Conservation (phyloP, 2,888 invertebrate genomes). For the Plusia festucae region DNA sequence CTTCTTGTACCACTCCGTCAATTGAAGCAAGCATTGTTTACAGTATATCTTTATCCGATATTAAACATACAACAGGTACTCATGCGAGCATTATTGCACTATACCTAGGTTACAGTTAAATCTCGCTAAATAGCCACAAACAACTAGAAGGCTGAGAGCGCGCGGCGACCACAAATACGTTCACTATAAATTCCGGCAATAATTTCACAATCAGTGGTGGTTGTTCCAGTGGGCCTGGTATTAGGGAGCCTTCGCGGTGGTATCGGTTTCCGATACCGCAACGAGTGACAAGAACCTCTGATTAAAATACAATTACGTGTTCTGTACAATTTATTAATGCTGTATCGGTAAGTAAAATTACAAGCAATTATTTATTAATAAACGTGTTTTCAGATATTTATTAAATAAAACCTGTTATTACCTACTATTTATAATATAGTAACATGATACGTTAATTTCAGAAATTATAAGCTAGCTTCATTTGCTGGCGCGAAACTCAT, state of each 20-base stretch:
- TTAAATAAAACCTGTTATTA: too few species aligned
- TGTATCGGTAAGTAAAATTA: too few species aligned
- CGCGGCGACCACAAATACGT: slow-evolving; percentile 1
- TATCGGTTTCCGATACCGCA: slow-evolving; percentile 46
- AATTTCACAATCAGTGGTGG: slow-evolving; percentile 24
- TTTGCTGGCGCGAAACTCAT: too few species aligned
- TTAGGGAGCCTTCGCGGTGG: slow-evolving; percentile 18
- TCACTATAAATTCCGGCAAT: slow-evolving; percentile 19
- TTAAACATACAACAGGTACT: too few species aligned
- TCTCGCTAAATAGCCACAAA: background rate
- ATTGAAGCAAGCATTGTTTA: too few species aligned
- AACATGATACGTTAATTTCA: too few species aligned
- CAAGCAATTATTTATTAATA: too few species aligned
- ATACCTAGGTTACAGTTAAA: background rate
- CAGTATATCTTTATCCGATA: too few species aligned
- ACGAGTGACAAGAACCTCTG: background rate
- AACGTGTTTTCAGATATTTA: too few species aligned
- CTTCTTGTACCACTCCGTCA: too few species aligned
- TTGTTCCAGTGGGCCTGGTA: slow-evolving; percentile 7
- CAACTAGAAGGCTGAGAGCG: background rate
- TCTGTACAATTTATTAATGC: background rate
- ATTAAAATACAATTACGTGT: background rate
- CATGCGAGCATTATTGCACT: background rate
- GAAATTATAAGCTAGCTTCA: too few species aligned
- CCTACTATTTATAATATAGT: too few species aligned